Evolutionary conservation across 1,140 invertebrate genomes (phyloP), one percentile per base, ranked within the genome.

Genomic region (Akabosia matsudoensis): DNA sequence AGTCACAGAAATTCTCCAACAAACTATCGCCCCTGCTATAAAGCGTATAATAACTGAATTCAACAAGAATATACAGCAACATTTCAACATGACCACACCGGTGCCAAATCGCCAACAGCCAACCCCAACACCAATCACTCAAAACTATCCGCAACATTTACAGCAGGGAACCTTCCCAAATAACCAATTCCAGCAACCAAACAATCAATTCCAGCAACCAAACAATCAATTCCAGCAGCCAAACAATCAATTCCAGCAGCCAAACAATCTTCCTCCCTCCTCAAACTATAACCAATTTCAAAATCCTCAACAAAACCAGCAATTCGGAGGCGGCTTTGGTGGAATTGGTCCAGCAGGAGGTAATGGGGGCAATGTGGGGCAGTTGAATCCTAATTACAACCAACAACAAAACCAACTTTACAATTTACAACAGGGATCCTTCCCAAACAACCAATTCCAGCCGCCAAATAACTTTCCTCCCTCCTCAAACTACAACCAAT

Each of bases 211-310:
- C n/a, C 61, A 67, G 61, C 61, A 67, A 31, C 61, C 10, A 24
- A 28, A 67, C 54, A 56, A 56, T 10, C 16, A 67, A 4, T 30
- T 67, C 28, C 28, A 67, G n/a, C 54, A 67, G 28, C n/a, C 28
- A 30, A 67, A 67, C 31, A 67, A 67, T 31, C 24, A 28, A 7
- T 67, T 30, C 14, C 61, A 67, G 28, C 61, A 67, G 28, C 61
- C n/a, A 67, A 30, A 30, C 13, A 61, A 13, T 22, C 14, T 61
- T 61, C 24, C 30, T 10, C 22, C 61, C 54, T 14, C 10, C n/a
- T 61, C 61, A 67, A 67, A 67, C 7, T 61, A n/a, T 61, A 67
- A 67, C n/a, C 61, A 67, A 22, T 67, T 67, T n/a, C 61, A 67
- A 22, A 61, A 61, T 24, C 54, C 7, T n/a, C 61, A 67, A 67